Percentiles rank a stretch among this genome's conserved stretches.
Conservation (phyloP, 2,113 vertebrate species). For the Panthera tigris region DNA sequence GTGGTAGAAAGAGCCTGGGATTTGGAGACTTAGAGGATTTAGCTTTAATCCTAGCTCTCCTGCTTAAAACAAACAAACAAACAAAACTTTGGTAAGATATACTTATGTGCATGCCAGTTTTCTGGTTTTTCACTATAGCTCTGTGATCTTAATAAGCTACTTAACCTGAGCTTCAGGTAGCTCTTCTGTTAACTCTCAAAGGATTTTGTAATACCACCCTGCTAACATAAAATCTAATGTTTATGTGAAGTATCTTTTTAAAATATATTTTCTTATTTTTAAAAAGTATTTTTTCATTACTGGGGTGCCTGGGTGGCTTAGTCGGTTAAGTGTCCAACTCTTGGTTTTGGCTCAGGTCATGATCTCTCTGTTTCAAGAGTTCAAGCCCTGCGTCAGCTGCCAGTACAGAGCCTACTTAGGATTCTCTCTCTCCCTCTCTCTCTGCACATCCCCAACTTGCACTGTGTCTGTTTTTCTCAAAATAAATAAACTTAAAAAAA, state of each 20-base stretch:
- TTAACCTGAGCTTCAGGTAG: neutral
- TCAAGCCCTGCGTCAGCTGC: too few relatives aligned
- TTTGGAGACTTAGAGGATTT: constrained; percentile 2
- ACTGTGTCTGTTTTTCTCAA: too few relatives aligned
- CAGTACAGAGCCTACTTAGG: too few relatives aligned
- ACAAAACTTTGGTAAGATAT: neutral
- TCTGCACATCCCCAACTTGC: too few relatives aligned
- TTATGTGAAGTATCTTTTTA: neutral
- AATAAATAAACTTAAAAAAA: neutral
- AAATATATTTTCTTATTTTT: neutral
- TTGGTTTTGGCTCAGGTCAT: too few relatives aligned
- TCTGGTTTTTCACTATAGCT: neutral
- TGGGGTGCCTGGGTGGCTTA: too few relatives aligned
- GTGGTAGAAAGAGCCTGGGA: neutral
- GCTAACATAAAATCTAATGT: neutral
- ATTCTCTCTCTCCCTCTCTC: too few relatives aligned
- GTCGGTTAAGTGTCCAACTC: too few relatives aligned
- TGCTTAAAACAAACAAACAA: neutral
- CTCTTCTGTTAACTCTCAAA: neutral
- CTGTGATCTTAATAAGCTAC: neutral
- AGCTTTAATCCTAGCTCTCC: neutral
- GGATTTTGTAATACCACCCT: neutral
- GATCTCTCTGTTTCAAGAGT: too few relatives aligned
- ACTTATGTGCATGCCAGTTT: neutral
- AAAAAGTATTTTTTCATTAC: neutral